Conservation (phyloP, 2,113 vertebrate genomes). For the Falcunculus frontatus region DNA sequence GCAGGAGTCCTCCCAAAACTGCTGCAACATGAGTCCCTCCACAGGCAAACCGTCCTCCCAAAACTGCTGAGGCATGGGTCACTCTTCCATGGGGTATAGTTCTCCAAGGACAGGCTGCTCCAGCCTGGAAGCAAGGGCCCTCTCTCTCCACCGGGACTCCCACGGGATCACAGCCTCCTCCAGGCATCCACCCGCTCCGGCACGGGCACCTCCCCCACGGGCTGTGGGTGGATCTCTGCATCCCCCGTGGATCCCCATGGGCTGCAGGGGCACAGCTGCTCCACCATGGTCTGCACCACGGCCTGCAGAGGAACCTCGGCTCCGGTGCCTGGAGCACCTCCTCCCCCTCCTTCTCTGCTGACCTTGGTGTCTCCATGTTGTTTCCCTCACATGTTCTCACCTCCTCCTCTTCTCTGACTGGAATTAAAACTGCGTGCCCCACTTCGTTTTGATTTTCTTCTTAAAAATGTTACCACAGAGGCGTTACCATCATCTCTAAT, state of each 20-base stretch:
- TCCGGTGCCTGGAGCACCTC: accelerated
- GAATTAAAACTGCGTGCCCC: neutral
- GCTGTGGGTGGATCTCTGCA: neutral
- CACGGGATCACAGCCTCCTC: neutral
- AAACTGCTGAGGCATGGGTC: accelerated
- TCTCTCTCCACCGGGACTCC: neutral
- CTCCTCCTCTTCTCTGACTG: neutral
- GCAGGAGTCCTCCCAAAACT: neutral
- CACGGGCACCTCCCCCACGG: too few species aligned
- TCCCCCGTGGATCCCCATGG: neutral
- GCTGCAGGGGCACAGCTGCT: neutral
- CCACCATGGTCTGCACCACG: accelerated
- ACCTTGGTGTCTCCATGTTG: too few species aligned
- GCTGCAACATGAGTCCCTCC: accelerated
- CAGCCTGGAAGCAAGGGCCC: neutral
- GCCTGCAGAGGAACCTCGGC: neutral
- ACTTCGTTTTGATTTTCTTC: neutral
- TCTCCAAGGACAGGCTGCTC: neutral
- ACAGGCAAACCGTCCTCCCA: accelerated
- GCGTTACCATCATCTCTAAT: accelerated
- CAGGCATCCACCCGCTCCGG: neutral
- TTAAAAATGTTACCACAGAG: neutral
- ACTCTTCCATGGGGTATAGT: neutral
- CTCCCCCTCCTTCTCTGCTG: neutral
- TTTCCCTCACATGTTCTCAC: neutral